Evolutionary conservation across 1,140 invertebrate genomes (phyloP).

Genomic region (Brachionus rotundiformis): DNA sequence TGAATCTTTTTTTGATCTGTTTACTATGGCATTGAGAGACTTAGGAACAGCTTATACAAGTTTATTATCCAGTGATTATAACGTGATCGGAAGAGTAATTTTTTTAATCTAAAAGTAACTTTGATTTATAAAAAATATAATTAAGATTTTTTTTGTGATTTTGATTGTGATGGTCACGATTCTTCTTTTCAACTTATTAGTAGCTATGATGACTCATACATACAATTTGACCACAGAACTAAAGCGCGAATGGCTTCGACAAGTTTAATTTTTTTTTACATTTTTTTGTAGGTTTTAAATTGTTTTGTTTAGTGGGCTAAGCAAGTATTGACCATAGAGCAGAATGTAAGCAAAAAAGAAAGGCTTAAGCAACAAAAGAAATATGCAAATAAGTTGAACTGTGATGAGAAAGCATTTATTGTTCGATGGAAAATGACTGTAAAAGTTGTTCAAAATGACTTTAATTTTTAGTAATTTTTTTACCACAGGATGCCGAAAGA

Average conservation of each 20-base stretch:
- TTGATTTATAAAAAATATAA: no score
- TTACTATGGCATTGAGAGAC: conserved; percentile 33
- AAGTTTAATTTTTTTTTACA: conserved; percentile 60
- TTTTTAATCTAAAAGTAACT: no score
- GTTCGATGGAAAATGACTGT: conserved; percentile 50
- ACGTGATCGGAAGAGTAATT: conserved; percentile 22
- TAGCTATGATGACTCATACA: conserved; percentile 99
- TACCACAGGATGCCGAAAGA: neutral
- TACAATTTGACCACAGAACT: conserved; percentile 93
- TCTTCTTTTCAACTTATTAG: conserved; percentile 93
- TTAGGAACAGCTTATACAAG: neutral
- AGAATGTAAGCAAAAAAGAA: conserved; percentile 84
- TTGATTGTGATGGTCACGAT: conserved; percentile 95
- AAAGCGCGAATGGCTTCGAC: conserved; percentile 94
- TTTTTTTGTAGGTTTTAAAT: neutral
- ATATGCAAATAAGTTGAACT: conserved; percentile 79
- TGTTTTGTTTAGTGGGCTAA: conserved; percentile 75
- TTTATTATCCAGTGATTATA: neutral
- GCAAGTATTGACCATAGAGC: conserved; percentile 91
- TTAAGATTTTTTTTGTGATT: conserved; percentile 82
- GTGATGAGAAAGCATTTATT: conserved; percentile 2
- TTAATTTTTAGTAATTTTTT: neutral
- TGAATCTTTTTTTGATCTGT: conserved; percentile 3
- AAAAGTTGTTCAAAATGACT: neutral
- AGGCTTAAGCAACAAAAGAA: conserved; percentile 78